Base-by-base conservation (phyloP, 2,888 invertebrate species). In the Drepanosiphum platanoidis region DNA sequence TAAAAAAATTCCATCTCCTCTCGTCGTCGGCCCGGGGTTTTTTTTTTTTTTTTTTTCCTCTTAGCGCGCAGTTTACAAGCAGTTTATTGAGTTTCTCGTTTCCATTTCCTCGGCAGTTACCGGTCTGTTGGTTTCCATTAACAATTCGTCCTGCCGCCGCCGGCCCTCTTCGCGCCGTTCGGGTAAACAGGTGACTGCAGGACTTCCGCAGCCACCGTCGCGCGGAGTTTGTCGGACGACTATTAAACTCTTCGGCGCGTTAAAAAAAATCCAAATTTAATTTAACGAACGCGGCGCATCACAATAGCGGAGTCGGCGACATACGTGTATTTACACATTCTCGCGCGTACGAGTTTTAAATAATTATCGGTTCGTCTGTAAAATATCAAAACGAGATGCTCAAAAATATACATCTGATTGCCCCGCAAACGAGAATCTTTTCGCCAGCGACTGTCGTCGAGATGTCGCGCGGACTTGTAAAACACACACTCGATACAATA, bases 51-150 rank as follows among this genome's bases (percentile, higher is more conserved):
- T 32, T 74, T 30, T 68, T 71, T 39, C 58, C 58, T 61, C 71
- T 71, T 39, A 58, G 58, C 71, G 30, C 13, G 9, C 58, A 71
- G 71, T 81, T 81, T 58, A 64, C 75, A 75, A 66, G 52, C 83
- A 52, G 75, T 75, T 84, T 84, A 84, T 84, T 75, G 83, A 84
- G 74, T 84, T 84, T 84, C 66, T 77, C 83, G 52, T 84, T 84
- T 84, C 75, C 66, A 83, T 83, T 83, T 83, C 82, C 82, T 83
- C 74, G 34, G 42, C 64, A 34, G 68, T 84, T 84, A 75, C 83
- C 83, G 83, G 75, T 77, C 83, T 84, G 83, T 75, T 39, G 75
- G 75, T 75, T 75, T 84, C 83, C 75, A 84, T 84, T 68, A 84
- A 77, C 68, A 36, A 64, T 42, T 58, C 64, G 11, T 72, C 74